phyloP scores from a whole-genome alignment of 2,888 invertebrate species.

The Caenorhabditis sp. region DNA sequence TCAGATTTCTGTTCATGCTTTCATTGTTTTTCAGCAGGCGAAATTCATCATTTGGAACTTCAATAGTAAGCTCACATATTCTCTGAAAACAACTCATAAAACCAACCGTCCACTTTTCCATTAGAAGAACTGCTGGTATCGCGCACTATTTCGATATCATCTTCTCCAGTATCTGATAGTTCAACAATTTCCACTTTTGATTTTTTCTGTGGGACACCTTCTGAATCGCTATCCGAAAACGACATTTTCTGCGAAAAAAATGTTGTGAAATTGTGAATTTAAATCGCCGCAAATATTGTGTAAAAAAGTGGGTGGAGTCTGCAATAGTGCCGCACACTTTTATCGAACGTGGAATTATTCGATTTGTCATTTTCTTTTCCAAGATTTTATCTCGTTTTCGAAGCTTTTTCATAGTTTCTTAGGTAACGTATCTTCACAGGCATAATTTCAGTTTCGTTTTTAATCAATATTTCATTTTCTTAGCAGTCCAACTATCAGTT shows the following conservation, averaged over 20 bases:
- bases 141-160: constrained; percentile 2
- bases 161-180: background rate
- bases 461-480: background rate
- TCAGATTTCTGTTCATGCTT: too few species aligned
- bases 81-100: too few species aligned
- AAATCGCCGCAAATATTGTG: background rate
- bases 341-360: constrained; percentile 35
- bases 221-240: background rate
- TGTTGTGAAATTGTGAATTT: background rate
- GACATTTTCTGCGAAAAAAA: constrained; percentile 1
- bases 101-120: background rate
- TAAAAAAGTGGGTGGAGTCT: background rate
- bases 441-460: background rate
- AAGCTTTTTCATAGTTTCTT: background rate
- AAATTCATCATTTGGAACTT: too few species aligned
- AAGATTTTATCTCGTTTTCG: background rate
- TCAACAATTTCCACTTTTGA: background rate
- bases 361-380: constrained; percentile 2
- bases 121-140: background rate
- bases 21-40: too few species aligned
- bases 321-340: constrained; percentile 21
- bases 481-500: background rate
- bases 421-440: background rate
- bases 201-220: background rate
- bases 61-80: too few species aligned